Evolutionary conservation across 2,888 invertebrate species (phyloP), one percentile per base, ranked within the genome.

Genomic region (Drosophila kuntzei): DNA sequence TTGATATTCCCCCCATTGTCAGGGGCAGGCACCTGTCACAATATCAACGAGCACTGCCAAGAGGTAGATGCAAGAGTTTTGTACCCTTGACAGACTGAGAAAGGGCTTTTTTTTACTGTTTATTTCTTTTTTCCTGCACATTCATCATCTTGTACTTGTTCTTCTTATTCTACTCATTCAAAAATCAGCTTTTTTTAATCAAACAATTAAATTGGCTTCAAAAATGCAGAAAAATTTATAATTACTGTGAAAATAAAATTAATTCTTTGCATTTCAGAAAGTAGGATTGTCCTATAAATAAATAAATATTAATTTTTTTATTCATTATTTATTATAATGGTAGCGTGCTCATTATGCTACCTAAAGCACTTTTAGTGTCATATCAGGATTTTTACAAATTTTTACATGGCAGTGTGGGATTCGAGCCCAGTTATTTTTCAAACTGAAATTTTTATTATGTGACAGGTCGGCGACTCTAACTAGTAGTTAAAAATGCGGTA

Each of bases 21-120:
- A 53, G 29, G 11, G 43, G n/a, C n/a, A 29, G 70, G 43, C 73
- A 73, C 70, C 73, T 74, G 73, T 69, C 73, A 74, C 64, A 63
- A 58, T 43, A 57, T 18, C 4, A 32, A 2, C 47, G 16, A 29
- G 47, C n/a, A 8, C 32, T 18, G 7, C 5, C 16, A 6, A 16
- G 11, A 29, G 16, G 29, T 7, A 47, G 29, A 12, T 12, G 47
- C 9, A 16, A 18, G 5, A 29, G 18, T 41, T 37, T 41, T 37
- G 32, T 18, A 11, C 36, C 67, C 58, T 18, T 68, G 72, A 68
- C 72, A 72, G 64, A 43, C 58, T 50, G 50, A 11, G 36, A 16
- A 44, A 25, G 25, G 8, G 9, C 9, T 14, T 11, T 16, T 20
- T 27, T 2, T 18, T 34, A 9, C 1, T 0, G 0, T 34, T 34